Base-by-base conservation (phyloP, 2,113 vertebrate species). In the Podarcis cretensis region DNA sequence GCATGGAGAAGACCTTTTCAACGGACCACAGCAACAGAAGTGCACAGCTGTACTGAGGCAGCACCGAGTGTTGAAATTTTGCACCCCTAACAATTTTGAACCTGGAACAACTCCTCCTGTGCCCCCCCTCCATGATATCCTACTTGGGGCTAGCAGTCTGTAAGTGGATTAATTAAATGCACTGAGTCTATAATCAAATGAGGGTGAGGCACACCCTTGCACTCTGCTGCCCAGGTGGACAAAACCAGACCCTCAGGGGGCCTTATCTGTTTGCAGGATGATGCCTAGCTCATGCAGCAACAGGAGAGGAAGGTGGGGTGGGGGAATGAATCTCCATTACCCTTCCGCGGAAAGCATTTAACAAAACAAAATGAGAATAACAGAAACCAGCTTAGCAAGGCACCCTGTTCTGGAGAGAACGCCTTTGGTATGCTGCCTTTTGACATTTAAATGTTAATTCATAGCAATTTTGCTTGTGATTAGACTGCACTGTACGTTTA, bases 371-470 rank as follows among this genome's bases (percentile, higher is more conserved):
- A 93, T 94, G 93, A 94, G 94, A 95, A 92, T 94, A 92, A 88
- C 93, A 95, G 95, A 95, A 94, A 96, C 94, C 92, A 92, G 92
- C 90, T 95, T 91, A 0, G 83, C 92, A 91, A 92, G 89, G 91
- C 87, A 90, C 89, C 88, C 90, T 74, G 90, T 88, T 94, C 90
- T 84, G 82, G 40, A 20, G 86, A 95, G 89, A 94, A 94, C 92
- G 93, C 93, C 94, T 96, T 86, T 66, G 83, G 90, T 87, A 91
- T 94, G 93, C 93, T 93, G 94, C 92, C 94, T 93, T 95, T 95
- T 96, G 95, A 93, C 95, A 94, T 96, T 96, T 96, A 96, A 94
- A 93, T 93, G 95, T 96, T 96, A 94, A 96, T 96, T 96, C 94
- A 93, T 86, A 92, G 95, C 94, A 95, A 96, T 96, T 96, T 95